phyloP scores from a whole-genome alignment of 2,113 vertebrate genomes.

The Fregata magnificens region DNA sequence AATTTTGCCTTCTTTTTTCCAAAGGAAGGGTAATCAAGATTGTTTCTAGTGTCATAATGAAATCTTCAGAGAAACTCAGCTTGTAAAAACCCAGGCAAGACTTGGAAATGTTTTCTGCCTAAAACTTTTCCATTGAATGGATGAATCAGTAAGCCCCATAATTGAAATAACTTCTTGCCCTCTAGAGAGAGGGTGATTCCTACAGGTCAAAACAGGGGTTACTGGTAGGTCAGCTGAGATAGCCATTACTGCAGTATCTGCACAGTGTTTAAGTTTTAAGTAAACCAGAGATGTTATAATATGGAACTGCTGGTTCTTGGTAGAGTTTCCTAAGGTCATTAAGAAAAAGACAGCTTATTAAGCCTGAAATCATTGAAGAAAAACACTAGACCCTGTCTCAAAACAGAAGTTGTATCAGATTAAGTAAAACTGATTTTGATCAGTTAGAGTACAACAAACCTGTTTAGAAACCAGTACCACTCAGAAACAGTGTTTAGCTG shows the following conservation, averaged over 20 bases:
- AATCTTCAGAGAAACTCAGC: not conserved
- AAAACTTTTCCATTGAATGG: not conserved
- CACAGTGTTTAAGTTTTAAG: conserved; percentile 24
- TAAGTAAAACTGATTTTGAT: not conserved
- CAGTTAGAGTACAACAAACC: not conserved
- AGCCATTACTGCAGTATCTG: conserved; percentile 43
- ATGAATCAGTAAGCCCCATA: not conserved
- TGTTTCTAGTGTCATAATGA: not conserved
- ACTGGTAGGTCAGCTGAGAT: conserved; percentile 45
- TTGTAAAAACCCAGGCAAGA: not conserved
- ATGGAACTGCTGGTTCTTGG: conserved; percentile 22
- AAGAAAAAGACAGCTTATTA: not conserved
- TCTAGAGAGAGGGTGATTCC: conserved; percentile 14
- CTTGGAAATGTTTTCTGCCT: not conserved
- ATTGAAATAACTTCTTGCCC: conserved; percentile 40
- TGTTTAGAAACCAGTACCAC: not conserved
- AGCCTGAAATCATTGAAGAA: not conserved
- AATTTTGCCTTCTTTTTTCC: not conserved
- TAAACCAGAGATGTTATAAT: conserved; percentile 31
- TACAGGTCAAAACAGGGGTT: conserved; percentile 47
- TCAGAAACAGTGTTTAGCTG: not conserved
- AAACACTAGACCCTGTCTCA: not conserved
- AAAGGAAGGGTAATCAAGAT: not conserved
- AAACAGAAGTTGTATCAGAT: not conserved
- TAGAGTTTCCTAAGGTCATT: not conserved